Conservation (phyloP, 2,113 vertebrate genomes). For the Merops nubicus region DNA sequence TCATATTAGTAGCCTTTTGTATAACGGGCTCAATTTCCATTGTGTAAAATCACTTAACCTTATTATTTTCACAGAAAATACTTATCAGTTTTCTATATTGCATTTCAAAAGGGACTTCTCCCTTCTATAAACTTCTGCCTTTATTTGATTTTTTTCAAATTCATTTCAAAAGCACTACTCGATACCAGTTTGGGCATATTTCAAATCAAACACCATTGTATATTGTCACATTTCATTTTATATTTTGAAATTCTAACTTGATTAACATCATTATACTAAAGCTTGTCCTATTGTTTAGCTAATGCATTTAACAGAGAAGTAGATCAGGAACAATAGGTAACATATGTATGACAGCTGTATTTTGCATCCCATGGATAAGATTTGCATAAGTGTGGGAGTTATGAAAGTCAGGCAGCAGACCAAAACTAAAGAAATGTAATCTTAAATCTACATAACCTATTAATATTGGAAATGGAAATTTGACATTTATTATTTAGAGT, state of each 20-base stretch:
- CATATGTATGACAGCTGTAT: background rate
- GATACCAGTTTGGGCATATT: background rate
- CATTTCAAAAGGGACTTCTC: background rate
- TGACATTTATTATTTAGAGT: slow-evolving; percentile 22
- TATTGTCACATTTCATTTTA: background rate
- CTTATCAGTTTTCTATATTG: background rate
- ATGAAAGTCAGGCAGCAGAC: background rate
- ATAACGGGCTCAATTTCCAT: fast-evolving
- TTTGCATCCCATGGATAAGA: slow-evolving; percentile 26
- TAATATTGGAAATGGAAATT: slow-evolving; percentile 28
- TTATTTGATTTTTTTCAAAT: background rate
- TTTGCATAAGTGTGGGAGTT: slow-evolving; percentile 48
- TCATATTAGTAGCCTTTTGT: background rate
- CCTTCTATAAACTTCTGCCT: background rate
- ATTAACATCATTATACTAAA: slow-evolving; percentile 3
- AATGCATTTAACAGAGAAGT: slow-evolving; percentile 3
- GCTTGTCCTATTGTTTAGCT: background rate
- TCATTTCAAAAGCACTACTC: background rate
- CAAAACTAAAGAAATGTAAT: slow-evolving; percentile 24
- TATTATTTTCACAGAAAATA: background rate
- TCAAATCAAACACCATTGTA: background rate
- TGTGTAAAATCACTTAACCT: background rate
- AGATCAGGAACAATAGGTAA: slow-evolving; percentile 24
- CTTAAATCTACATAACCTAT: slow-evolving; percentile 12
- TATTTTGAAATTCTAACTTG: background rate